Evolutionary conservation across 2,888 invertebrate genomes (phyloP).

Genomic region (Cheilosia scutellata): DNA sequence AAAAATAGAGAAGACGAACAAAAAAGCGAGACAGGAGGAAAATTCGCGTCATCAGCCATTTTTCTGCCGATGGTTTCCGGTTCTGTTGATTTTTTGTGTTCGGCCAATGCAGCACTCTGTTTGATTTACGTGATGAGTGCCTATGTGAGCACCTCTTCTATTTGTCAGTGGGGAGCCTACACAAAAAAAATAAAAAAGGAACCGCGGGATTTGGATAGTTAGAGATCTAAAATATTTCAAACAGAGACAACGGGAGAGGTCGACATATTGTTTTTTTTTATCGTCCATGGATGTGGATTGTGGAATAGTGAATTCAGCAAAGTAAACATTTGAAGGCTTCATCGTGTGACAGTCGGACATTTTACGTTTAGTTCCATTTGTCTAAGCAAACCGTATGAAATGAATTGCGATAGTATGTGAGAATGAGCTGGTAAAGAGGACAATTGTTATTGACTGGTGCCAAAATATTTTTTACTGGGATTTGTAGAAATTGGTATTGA

Average conservation of each 20-base stretch:
- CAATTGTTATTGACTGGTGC: conserved; percentile 10
- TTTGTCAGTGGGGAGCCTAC: conserved; percentile 54
- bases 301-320: conserved; percentile 70
- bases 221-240: conserved; percentile 41
- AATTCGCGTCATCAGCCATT: conserved; percentile 68
- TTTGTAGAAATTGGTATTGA: neutral
- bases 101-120: conserved; percentile 64
- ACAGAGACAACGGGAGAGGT: neutral
- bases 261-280: conserved; percentile 19
- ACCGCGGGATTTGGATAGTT: conserved; percentile 59
- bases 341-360: conserved; percentile 49
- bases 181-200: conserved; percentile 24
- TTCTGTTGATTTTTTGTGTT: conserved; percentile 59
- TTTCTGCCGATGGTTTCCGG: conserved; percentile 71
- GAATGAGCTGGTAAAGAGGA: conserved; percentile 21
- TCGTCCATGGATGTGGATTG: conserved; percentile 20
- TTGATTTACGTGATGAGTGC: conserved; percentile 75
- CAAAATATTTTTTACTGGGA: conserved; percentile 26
- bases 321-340: conserved; percentile 66
- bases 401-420: conserved; percentile 12
- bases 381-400: neutral
- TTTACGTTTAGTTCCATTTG: neutral
- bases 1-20: neutral
- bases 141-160: conserved; percentile 68
- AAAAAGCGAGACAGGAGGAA: conserved; percentile 25